Conservation (phyloP, 2,113 vertebrate genomes). For the Synchiropus splendidus region DNA sequence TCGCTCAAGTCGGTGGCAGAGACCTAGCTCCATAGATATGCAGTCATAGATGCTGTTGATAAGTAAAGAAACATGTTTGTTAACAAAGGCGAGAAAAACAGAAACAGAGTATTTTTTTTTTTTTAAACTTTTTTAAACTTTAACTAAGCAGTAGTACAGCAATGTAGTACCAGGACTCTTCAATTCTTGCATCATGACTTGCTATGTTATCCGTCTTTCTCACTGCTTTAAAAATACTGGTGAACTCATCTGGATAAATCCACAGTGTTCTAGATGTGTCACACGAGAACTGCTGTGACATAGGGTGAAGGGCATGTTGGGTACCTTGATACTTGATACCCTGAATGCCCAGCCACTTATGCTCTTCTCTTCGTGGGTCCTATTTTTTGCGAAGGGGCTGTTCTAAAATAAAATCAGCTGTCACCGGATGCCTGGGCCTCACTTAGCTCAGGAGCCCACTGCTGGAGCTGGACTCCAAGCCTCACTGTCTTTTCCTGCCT, state of each 20-base stretch:
- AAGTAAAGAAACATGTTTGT: too few species aligned
- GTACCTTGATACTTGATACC: conserved; percentile 68
- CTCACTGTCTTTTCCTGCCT: conserved; percentile 53
- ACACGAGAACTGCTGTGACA: conserved; percentile 54
- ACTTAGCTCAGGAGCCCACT: conserved; percentile 48
- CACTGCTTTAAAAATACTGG: too few species aligned
- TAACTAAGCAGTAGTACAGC: too few species aligned
- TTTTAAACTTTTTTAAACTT: too few species aligned
- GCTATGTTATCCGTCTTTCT: too few species aligned
- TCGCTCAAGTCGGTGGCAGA: too few species aligned
- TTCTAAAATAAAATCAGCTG: conserved; percentile 82
- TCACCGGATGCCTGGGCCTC: conserved; percentile 62
- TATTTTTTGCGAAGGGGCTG: conserved; percentile 40
- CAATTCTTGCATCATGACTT: too few species aligned
- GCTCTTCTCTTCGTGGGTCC: conserved; percentile 35
- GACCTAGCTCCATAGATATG: too few species aligned
- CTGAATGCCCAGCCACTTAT: conserved; percentile 61
- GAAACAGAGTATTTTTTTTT: too few species aligned
- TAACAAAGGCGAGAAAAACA: too few species aligned
- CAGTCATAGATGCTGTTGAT: too few species aligned
- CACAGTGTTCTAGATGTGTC: background rate
- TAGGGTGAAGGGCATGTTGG: conserved; percentile 66
- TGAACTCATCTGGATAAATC: background rate
- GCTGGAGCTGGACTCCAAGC: conserved; percentile 82
- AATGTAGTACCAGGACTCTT: too few species aligned